These are phyloP conservation scores for Apamea sordens DNA, from an alignment of 2,888 invertebrate species.

Conservation along the genomic window DNA sequence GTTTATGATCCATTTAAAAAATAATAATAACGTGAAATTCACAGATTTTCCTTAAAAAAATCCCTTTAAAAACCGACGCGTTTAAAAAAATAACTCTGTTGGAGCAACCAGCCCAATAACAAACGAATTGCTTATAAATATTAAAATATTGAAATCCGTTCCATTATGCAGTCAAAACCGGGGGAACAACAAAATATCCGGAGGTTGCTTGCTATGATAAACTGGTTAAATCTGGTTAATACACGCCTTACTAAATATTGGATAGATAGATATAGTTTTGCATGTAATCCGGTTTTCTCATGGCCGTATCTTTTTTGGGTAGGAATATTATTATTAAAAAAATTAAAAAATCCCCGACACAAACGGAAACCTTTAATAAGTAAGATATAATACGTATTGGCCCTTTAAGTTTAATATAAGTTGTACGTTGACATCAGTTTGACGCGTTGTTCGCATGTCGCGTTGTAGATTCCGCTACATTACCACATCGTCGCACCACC, in stretches of 20 bases:
- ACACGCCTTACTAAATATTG: conserved; percentile 61
- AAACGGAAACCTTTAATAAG: too few species aligned
- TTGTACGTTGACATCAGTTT: too few species aligned
- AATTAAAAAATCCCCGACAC: too few species aligned
- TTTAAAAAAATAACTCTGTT: conserved; percentile 63
- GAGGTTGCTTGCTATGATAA: conserved; percentile 77
- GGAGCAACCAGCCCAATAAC: conserved; percentile 71
- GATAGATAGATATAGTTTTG: conserved; percentile 41
- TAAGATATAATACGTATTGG: too few species aligned
- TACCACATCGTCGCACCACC: too few species aligned
- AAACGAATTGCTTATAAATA: conserved; percentile 84
- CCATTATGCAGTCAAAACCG: conserved; percentile 83
- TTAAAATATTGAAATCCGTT: conserved; percentile 84
- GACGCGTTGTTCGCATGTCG: too few species aligned
- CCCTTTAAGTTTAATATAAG: too few species aligned
- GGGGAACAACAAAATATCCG: conserved; percentile 81
- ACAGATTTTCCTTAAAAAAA: conserved; percentile 60
- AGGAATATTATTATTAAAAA: neutral
- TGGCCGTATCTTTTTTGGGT: neutral
- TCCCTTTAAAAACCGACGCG: conserved; percentile 35
- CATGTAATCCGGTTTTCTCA: conserved; percentile 46
- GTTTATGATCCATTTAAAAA: conserved; percentile 54
- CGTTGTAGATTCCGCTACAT: too few species aligned
- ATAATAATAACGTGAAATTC: conserved; percentile 58
- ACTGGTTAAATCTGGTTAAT: conserved; percentile 78